Conservation (phyloP, 2,797 vertebrate species). For the Catharus ustulatus region DNA sequence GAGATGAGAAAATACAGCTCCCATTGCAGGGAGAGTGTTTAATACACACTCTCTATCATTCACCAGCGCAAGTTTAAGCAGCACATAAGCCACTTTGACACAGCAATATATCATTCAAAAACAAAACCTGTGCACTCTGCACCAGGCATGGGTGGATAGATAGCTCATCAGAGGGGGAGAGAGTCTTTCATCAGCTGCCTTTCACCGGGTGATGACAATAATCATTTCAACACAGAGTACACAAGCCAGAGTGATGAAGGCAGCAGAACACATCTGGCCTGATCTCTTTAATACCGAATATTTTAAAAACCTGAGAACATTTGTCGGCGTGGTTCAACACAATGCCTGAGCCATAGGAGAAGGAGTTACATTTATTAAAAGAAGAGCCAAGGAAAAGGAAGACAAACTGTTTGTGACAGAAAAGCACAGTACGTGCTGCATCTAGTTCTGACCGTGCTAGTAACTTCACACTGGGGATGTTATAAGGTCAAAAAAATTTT, state of each 20-base stretch:
- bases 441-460: neutral
- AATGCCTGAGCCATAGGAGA: slow-evolving; percentile 2
- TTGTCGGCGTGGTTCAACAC: slow-evolving; percentile 2
- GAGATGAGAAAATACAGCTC: slow-evolving; percentile 38
- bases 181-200: slow-evolving; percentile 51
- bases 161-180: slow-evolving; percentile 33
- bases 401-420: slow-evolving; percentile 15
- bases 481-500: neutral
- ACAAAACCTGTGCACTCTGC: slow-evolving; percentile 54
- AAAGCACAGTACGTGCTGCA: neutral
- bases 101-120: slow-evolving; percentile 58
- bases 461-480: neutral
- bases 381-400: slow-evolving; percentile 15
- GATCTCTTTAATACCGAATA: slow-evolving; percentile 60
- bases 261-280: slow-evolving; percentile 52
- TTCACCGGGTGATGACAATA: slow-evolving; percentile 16
- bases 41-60: slow-evolving; percentile 48
- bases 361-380: slow-evolving; percentile 41
- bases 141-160: slow-evolving; percentile 30
- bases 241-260: slow-evolving; percentile 57
- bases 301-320: slow-evolving; percentile 57
- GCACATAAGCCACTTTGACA: slow-evolving; percentile 64
- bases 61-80: slow-evolving; percentile 32
- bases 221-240: slow-evolving; percentile 61
- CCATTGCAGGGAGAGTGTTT: slow-evolving; percentile 39